These are phyloP conservation scores for Cosmopolites sordidus DNA, from an alignment of 2,888 invertebrate species.

Conservation along the genomic window DNA sequence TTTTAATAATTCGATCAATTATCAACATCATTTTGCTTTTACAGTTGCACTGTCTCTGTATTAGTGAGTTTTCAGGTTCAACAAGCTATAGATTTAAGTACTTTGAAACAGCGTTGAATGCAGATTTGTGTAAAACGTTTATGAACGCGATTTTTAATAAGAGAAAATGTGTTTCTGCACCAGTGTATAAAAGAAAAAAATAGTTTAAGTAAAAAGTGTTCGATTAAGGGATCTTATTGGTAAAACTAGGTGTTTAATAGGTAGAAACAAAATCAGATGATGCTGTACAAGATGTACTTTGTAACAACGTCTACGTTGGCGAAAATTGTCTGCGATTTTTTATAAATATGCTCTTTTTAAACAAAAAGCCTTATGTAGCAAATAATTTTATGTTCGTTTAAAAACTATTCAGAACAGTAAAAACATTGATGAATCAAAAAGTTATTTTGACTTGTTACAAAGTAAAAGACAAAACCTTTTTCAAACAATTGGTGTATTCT, in stretches of 20 bases:
- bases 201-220: constrained; percentile 16
- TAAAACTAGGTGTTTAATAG: constrained; percentile 44
- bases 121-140: too few relatives aligned
- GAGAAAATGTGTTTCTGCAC: constrained; percentile 15
- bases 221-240: constrained; percentile 41
- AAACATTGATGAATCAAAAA: too few relatives aligned
- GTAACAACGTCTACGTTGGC: constrained; percentile 34
- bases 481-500: constrained; percentile 9
- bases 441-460: neutral
- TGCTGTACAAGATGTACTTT: constrained; percentile 37
- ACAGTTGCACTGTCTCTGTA: too few relatives aligned
- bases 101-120: too few relatives aligned
- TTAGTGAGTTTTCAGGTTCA: too few relatives aligned
- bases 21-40: too few relatives aligned
- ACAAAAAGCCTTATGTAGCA: too few relatives aligned
- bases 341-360: too few relatives aligned
- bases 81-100: too few relatives aligned
- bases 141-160: constrained; percentile 10
- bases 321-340: neutral
- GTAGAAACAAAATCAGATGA: constrained; percentile 39
- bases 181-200: constrained; percentile 14
- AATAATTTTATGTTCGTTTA: too few relatives aligned
- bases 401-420: too few relatives aligned
- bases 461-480: neutral
- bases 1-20: too few relatives aligned